Evolutionary conservation across 2,797 vertebrate species (phyloP).

Genomic region (Sternarchorhynchus goeldii): DNA sequence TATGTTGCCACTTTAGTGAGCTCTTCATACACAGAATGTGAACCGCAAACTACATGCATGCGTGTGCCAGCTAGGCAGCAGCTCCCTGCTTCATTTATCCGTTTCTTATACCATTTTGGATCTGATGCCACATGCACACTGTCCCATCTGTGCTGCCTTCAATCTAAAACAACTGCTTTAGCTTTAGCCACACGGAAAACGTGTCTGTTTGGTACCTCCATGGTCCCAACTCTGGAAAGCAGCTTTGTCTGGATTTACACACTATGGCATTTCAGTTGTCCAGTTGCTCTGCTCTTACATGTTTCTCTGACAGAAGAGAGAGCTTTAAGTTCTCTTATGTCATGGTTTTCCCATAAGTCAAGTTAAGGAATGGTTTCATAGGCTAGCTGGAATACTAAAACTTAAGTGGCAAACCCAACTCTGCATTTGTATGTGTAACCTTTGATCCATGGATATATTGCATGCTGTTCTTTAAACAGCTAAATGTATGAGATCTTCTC

Average conservation of each 20-base stretch:
- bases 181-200: conserved; percentile 28
- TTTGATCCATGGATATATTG: background rate
- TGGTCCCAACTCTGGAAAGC: conserved; percentile 8
- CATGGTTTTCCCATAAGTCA: background rate
- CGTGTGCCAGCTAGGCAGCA: background rate
- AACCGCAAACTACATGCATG: conserved; percentile 23
- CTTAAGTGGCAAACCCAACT: background rate
- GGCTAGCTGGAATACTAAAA: background rate
- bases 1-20: background rate
- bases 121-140: conserved; percentile 53
- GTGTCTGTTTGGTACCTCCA: background rate
- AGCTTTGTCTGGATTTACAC: conserved; percentile 11
- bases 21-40: conserved; percentile 4
- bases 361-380: background rate
- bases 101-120: conserved; percentile 53
- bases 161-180: conserved; percentile 75
- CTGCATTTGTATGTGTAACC: conserved; percentile 16
- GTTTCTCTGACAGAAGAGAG: conserved; percentile 4
- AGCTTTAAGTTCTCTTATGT: background rate
- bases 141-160: conserved; percentile 66
- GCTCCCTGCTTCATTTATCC: conserved; percentile 7
- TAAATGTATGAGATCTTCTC: background rate
- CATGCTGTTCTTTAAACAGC: conserved; percentile 14
- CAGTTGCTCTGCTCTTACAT: background rate
- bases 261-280: background rate